phyloP scores from a whole-genome alignment of 2,113 vertebrate species.

The Miniopterus natalensis region DNA sequence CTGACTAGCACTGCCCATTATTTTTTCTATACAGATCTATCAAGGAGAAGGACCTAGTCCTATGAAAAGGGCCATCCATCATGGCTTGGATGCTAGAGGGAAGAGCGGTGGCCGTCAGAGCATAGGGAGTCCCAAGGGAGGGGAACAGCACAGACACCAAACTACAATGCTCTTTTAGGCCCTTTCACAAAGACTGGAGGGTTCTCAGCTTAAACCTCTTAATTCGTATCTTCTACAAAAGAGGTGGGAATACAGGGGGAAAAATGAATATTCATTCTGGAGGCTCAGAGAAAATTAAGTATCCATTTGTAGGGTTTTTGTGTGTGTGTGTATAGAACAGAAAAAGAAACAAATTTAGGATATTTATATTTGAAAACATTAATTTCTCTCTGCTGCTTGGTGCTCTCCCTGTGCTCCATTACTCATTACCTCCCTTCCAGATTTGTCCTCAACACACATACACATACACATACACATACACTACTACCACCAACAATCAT shows the following conservation, averaged over 20 bases:
- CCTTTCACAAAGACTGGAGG: not conserved
- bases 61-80: not conserved
- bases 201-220: not conserved
- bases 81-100: not conserved
- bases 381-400: not conserved
- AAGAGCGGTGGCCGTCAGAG: not conserved
- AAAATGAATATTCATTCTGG: not conserved
- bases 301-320: not conserved
- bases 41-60: not conserved
- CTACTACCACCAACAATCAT: not conserved
- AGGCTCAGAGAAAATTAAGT: not conserved
- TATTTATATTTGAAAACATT: not conserved
- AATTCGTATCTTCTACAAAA: not conserved
- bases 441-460: not conserved
- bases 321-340: not conserved
- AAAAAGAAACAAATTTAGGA: not conserved
- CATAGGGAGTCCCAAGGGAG: not conserved
- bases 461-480: not conserved
- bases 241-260: not conserved
- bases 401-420: not conserved
- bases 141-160: not conserved
- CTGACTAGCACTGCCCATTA: not conserved
- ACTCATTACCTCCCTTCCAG: not conserved
- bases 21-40: not conserved
- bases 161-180: not conserved